These are phyloP conservation scores for Cinclus mexicanus DNA, from an alignment of 2,113 vertebrate species.

Conservation along the genomic window DNA sequence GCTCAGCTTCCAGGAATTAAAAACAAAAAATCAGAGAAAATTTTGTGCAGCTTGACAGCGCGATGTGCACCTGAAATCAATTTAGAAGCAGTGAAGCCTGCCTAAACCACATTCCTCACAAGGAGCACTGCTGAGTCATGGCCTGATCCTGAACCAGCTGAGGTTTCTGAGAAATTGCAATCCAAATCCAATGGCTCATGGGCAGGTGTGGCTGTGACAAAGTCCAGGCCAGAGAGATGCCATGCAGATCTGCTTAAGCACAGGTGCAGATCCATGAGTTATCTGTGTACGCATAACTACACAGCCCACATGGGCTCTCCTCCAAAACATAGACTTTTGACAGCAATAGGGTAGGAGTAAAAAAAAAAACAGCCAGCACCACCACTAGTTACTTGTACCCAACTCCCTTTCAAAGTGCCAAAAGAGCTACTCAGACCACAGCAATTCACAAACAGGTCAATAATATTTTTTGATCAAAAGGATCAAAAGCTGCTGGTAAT, in stretches of 20 bases:
- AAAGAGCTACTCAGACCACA: background rate
- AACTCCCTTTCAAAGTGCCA: background rate
- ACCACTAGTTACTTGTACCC: background rate
- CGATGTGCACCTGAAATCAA: conserved; percentile 25
- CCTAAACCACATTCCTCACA: conserved; percentile 9
- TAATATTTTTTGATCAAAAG: background rate
- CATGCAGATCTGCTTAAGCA: background rate
- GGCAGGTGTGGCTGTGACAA: background rate
- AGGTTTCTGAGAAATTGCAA: background rate
- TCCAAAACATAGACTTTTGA: background rate
- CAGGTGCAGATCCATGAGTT: background rate
- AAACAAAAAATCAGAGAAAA: conserved; percentile 3
- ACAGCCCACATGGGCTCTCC: background rate
- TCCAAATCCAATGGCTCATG: background rate
- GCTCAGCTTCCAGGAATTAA: background rate
- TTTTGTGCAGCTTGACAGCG: background rate
- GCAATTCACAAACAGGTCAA: background rate
- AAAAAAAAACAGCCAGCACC: background rate
- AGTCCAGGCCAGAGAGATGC: background rate
- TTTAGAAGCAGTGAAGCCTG: conserved; percentile 18
- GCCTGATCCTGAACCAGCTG: background rate
- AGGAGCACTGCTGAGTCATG: conserved; percentile 18
- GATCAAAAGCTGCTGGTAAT: background rate
- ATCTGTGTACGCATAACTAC: background rate
- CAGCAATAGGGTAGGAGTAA: background rate